A percentile compares a stretch with the other conserved stretches of the same genome.
Evolutionary conservation across 2,113 vertebrate genomes (phyloP).

Genomic region (Sinocyclocheilus grahami): DNA sequence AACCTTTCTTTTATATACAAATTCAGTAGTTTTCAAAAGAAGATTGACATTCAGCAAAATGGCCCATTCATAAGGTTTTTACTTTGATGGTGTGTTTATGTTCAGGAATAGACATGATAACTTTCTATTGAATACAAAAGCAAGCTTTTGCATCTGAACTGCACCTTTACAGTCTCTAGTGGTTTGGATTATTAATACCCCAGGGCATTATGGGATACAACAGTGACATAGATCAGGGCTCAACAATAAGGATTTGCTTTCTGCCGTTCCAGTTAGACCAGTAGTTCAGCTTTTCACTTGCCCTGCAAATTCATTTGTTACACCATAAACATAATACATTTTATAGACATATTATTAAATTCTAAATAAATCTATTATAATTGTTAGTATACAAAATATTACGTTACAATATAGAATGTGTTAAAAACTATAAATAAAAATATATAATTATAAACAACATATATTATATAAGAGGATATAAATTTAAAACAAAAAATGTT

Average conservation of each 20-base stretch:
- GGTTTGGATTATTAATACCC: background rate
- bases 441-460: too few species aligned
- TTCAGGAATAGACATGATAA: background rate
- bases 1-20: background rate
- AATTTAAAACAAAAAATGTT: too few species aligned
- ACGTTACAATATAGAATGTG: background rate
- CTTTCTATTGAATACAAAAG: background rate
- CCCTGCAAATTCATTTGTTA: background rate
- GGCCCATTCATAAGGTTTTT: background rate
- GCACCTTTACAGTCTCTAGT: background rate
- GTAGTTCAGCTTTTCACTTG: background rate
- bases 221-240: background rate
- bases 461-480: too few species aligned
- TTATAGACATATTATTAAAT: too few species aligned
- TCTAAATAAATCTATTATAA: background rate
- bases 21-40: background rate
- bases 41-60: background rate
- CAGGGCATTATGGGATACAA: background rate
- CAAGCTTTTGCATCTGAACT: background rate
- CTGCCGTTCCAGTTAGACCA: conserved; percentile 7
- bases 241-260: conserved; percentile 3
- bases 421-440: background rate
- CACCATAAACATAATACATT: background rate
- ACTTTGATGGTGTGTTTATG: background rate
- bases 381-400: background rate